Evolutionary conservation across 2,888 invertebrate genomes (phyloP).

Genomic region (Ophion ventricosus): DNA sequence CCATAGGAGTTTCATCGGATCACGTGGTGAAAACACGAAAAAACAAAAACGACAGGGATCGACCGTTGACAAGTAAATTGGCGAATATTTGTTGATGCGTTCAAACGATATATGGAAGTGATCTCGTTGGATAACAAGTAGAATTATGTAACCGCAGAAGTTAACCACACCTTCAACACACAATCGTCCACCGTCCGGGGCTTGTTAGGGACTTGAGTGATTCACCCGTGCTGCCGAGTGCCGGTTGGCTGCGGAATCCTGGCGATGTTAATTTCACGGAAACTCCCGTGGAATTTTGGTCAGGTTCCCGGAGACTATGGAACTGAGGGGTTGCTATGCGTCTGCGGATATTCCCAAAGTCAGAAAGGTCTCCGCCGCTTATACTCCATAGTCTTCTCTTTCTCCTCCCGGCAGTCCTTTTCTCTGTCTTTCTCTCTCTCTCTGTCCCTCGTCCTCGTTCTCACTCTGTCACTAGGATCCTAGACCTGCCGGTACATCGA

Average conservation of each 20-base stretch:
- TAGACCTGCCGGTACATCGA: conserved; percentile 7
- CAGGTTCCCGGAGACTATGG: conserved; percentile 14
- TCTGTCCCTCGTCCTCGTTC: no score
- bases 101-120: no score
- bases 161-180: conserved; percentile 2
- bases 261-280: conserved; percentile 65
- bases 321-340: conserved; percentile 20
- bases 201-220: conserved; percentile 52
- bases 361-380: conserved; percentile 10
- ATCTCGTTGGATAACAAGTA: no score
- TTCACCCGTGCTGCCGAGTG: conserved; percentile 37
- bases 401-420: no score
- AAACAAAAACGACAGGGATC: no score
- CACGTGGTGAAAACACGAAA: neutral
- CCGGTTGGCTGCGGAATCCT: conserved; percentile 49
- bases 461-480: neutral
- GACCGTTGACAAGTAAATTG: no score
- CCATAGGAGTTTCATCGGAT: neutral
- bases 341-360: conserved; percentile 55
- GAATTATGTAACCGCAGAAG: neutral
- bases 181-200: conserved; percentile 8
- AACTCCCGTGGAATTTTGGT: conserved; percentile 58
- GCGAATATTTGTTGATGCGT: no score
- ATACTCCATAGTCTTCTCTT: conserved; percentile 2
- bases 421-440: no score